These are phyloP conservation scores for Volucella bombylans DNA, from an alignment of 2,888 invertebrate species.

Conservation along the genomic window DNA sequence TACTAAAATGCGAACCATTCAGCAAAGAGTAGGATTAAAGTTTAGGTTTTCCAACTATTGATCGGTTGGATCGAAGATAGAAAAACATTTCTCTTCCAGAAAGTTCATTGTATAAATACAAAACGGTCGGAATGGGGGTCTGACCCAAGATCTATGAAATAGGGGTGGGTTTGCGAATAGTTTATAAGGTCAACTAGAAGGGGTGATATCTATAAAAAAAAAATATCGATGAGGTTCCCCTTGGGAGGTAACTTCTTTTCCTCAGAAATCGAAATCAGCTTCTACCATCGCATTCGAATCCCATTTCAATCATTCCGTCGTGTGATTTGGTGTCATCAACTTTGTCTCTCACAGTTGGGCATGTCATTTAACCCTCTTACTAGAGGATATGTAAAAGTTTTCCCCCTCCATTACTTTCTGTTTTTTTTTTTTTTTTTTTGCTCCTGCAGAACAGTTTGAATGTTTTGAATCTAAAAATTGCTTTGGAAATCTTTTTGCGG, in stretches of 20 bases:
- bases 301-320: constrained; percentile 62
- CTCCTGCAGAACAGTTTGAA: background rate
- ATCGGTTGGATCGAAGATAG: constrained; percentile 7
- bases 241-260: background rate
- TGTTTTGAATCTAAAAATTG: constrained; percentile 47
- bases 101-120: background rate
- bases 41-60: constrained; percentile 42
- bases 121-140: background rate
- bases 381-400: no score
- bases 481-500: background rate
- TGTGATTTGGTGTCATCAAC: constrained; percentile 65
- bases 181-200: constrained; percentile 26
- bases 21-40: constrained; percentile 12
- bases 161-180: constrained; percentile 7
- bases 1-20: constrained; percentile 6
- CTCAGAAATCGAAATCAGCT: constrained; percentile 33
- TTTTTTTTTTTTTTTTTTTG: background rate
- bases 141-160: background rate
- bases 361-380: constrained; percentile 42
- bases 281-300: constrained; percentile 7
- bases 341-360: constrained; percentile 22
- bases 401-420: background rate
- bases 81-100: background rate
- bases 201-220: constrained; percentile 22
- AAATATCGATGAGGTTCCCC: background rate